Conservation (phyloP, 2,113 vertebrate genomes). For the Strix uralensis region DNA sequence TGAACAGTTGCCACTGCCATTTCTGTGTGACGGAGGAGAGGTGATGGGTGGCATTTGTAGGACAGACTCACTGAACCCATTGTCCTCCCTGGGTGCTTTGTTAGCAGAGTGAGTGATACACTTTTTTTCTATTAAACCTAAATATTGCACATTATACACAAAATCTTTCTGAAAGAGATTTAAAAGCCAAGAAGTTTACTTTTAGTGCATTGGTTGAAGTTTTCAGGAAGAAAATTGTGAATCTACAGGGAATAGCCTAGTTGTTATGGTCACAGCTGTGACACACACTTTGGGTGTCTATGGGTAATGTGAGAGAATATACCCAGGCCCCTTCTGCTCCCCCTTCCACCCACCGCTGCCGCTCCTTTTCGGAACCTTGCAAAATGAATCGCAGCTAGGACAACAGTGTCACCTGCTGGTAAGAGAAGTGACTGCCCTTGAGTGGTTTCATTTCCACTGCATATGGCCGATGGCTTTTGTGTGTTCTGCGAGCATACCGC, state of each 20-base stretch:
- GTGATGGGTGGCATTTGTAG: not conserved
- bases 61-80: not conserved
- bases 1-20: not conserved
- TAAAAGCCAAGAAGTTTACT: not conserved
- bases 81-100: not conserved
- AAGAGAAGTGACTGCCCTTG: not conserved
- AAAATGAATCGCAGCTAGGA: not conserved
- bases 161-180: not conserved
- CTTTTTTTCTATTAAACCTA: not conserved
- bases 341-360: rapidly evolving
- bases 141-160: not conserved
- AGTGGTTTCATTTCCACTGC: no score
- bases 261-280: rapidly evolving
- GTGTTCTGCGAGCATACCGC: not conserved
- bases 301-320: not conserved
- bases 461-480: rapidly evolving
- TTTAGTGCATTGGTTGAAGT: rapidly evolving
- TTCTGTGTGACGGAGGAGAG: not conserved
- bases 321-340: no score
- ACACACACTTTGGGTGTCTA: not conserved
- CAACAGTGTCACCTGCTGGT: constrained; percentile 19
- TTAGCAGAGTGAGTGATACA: not conserved
- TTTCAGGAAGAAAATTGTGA: rapidly evolving
- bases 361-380: not conserved
- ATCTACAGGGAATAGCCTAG: not conserved